phyloP scores from a whole-genome alignment of 2,888 invertebrate species.

The Spilosoma lubricipeda region DNA sequence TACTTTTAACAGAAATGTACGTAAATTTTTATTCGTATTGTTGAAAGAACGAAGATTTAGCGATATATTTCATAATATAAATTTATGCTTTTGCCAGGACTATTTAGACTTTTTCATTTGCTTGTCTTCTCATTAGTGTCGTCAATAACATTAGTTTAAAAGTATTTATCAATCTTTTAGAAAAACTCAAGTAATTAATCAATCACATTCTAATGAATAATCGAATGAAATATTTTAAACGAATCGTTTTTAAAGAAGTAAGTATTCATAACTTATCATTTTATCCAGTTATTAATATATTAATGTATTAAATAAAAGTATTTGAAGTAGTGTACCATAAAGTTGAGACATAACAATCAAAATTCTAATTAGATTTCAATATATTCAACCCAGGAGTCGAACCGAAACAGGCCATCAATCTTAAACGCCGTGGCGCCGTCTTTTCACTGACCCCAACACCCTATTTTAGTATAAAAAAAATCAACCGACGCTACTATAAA shows the following conservation, averaged over 20 bases:
- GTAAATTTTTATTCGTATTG: background rate
- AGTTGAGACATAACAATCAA: conserved; percentile 51
- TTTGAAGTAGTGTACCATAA: conserved; percentile 30
- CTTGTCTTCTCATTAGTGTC: background rate
- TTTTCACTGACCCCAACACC: conserved; percentile 79
- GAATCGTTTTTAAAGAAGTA: background rate
- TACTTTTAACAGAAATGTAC: background rate
- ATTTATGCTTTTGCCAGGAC: background rate
- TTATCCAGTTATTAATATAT: background rate
- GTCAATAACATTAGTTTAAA: background rate
- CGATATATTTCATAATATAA: background rate
- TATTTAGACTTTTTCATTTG: background rate
- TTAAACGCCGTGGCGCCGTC: conserved; percentile 74
- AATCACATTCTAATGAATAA: no score
- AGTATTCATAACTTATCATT: background rate
- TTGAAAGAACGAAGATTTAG: background rate
- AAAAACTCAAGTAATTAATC: no score
- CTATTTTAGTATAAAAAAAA: conserved; percentile 66
- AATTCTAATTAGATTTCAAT: conserved; percentile 69
- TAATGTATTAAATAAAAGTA: background rate
- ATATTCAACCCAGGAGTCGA: conserved; percentile 66
- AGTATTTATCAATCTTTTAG: background rate
- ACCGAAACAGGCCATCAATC: conserved; percentile 77
- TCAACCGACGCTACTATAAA: conserved; percentile 75
- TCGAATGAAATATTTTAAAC: no score